phyloP scores from a whole-genome alignment of 2,888 invertebrate species.

The Diaperis boleti region DNA sequence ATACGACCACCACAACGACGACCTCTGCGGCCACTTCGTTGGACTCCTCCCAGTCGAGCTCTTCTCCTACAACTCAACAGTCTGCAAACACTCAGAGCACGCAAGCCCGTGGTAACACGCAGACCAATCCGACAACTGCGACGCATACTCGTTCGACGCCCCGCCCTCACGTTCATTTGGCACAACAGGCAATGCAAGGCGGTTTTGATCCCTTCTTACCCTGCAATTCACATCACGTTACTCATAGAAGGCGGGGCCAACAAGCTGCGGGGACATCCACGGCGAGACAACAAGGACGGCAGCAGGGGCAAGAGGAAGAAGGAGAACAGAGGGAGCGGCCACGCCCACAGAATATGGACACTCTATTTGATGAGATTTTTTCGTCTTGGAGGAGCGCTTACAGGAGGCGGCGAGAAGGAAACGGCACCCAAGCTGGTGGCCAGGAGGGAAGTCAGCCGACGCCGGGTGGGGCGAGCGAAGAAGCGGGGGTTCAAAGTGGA shows the following conservation, averaged over 20 bases:
- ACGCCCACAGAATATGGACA: slow-evolving; percentile 16
- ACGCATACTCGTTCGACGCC: slow-evolving; percentile 78
- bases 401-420: slow-evolving; percentile 6
- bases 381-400: slow-evolving; percentile 27
- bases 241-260: slow-evolving; percentile 52
- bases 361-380: slow-evolving; percentile 28
- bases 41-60: slow-evolving; percentile 40
- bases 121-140: slow-evolving; percentile 78
- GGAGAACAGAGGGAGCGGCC: slow-evolving; percentile 10
- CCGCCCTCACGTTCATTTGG: slow-evolving; percentile 77
- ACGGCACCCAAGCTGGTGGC: neutral
- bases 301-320: slow-evolving; percentile 5
- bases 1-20: slow-evolving; percentile 41
- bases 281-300: slow-evolving; percentile 19
- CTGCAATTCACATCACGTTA: slow-evolving; percentile 79
- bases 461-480: neutral
- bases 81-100: slow-evolving; percentile 63
- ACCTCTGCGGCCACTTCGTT: slow-evolving; percentile 49
- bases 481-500: neutral
- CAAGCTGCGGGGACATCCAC: neutral
- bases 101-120: slow-evolving; percentile 73
- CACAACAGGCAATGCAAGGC: slow-evolving; percentile 70
- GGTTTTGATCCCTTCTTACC: slow-evolving; percentile 77
- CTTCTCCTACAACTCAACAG: slow-evolving; percentile 21
- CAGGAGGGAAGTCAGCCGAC: neutral